Percentiles rank a stretch among this genome's conserved stretches.
Conservation (phyloP, 2,113 vertebrate species). For the Callopanchax toddi region DNA sequence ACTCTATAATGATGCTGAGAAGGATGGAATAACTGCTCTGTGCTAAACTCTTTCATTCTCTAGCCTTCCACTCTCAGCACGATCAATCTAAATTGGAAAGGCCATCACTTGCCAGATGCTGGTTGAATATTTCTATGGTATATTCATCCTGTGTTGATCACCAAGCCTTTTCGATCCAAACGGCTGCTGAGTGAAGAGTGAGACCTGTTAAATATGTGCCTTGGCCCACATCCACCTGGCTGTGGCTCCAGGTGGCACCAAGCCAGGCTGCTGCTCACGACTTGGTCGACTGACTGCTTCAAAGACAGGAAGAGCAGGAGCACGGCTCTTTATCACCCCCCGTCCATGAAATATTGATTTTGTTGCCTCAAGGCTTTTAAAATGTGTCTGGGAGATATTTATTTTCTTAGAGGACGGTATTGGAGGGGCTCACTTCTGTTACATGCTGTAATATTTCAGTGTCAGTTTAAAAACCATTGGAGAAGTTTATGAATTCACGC, state of each 20-base stretch:
- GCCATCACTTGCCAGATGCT: constrained; percentile 1
- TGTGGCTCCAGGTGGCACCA: constrained; percentile 44
- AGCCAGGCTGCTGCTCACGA: constrained; percentile 48
- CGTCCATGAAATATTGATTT: constrained; percentile 69
- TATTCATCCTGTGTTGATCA: constrained; percentile 10
- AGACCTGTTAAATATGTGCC: constrained; percentile 64
- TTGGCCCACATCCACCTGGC: constrained; percentile 53
- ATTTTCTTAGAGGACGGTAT: constrained; percentile 43
- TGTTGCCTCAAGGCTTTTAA: constrained; percentile 63
- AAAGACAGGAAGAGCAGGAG: constrained; percentile 55
- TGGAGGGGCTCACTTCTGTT: constrained; percentile 47
- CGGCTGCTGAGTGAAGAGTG: constrained; percentile 21
- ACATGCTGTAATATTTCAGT: constrained; percentile 51
- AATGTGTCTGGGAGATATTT: constrained; percentile 62
- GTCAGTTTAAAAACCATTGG: constrained; percentile 45
- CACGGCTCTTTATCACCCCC: constrained; percentile 64
- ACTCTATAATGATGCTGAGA: too few relatives aligned
- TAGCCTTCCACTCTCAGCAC: constrained; percentile 19
- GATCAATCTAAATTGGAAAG: constrained; percentile 13
- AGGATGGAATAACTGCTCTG: too few relatives aligned
- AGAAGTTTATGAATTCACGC: constrained; percentile 47
- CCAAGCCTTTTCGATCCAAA: constrained; percentile 40
- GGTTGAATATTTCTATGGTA: constrained; percentile 13
- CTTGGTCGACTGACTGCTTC: constrained; percentile 50
- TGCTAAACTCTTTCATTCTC: constrained; percentile 5